Conservation (phyloP, 2,888 invertebrate species). For the Drosophila mulleri region DNA sequence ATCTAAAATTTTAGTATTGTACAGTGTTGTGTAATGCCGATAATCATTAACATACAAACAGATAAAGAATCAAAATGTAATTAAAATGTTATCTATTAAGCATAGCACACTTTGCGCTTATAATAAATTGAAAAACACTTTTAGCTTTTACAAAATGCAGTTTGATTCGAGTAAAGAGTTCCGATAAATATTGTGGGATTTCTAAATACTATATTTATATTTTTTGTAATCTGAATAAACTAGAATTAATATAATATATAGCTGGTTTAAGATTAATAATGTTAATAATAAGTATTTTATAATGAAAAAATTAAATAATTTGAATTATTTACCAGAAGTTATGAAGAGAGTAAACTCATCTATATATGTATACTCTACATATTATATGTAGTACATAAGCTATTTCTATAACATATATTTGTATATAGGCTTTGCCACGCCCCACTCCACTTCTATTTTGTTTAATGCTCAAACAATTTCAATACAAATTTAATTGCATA, state of each 20-base stretch:
- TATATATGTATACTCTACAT: not conserved
- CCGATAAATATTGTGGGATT: too few relatives aligned
- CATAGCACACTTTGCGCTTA: not conserved
- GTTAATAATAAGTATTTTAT: too few relatives aligned
- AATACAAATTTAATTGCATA: conserved; percentile 19
- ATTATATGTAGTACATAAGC: not conserved
- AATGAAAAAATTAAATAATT: too few relatives aligned
- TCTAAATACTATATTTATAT: too few relatives aligned
- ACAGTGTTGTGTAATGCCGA: not conserved
- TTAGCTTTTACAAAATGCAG: not conserved
- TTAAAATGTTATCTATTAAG: not conserved
- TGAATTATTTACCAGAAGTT: not conserved
- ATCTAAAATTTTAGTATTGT: conserved; percentile 9
- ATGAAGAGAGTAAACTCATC: not conserved
- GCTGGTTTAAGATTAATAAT: too few relatives aligned
- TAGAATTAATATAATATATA: too few relatives aligned
- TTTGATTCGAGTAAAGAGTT: not conserved
- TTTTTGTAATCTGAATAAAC: too few relatives aligned
- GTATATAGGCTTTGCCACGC: too few relatives aligned
- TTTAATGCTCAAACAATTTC: not conserved
- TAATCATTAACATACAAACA: not conserved
- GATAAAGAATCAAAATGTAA: not conserved
- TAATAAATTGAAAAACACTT: not conserved
- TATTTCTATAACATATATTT: too few relatives aligned
- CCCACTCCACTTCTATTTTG: not conserved